Evolutionary conservation across 2,113 vertebrate genomes (phyloP), one percentile per base, ranked within the genome.

Genomic region (Irena cyanogastra): DNA sequence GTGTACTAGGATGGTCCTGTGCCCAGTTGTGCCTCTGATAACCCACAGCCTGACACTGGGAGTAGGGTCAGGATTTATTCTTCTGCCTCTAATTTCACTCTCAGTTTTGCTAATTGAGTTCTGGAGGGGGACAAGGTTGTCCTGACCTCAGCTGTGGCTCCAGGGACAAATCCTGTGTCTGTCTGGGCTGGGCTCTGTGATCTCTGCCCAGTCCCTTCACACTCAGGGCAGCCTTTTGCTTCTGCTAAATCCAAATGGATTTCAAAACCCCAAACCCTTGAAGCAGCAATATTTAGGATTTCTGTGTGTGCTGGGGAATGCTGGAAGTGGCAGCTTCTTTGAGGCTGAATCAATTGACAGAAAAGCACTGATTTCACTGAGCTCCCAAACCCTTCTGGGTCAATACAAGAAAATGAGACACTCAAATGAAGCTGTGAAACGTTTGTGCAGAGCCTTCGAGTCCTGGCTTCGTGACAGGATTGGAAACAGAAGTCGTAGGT

Each of bases 261-360:
- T 72, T 42, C 76, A 47, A 77, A 28, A 16, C 27, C 71, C 13
- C 47, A 45, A 70, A 35, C 11, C 31, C 37, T 88, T 53, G 71
- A 59, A 68, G 44, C 42, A 88, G 64, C 70, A 79, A 63, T n/a
- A 59, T 71, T 83, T 35, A 24, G 21, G 39, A 81, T 92, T 91
- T 54, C 59, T 70, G 0, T 18, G 7, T 23, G 17, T 31, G 33
- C 60, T 78, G 57, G 28, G 28, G 24, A 64, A 37, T 2, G 10
- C 28, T 92, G 68, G 44, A 65, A 80, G 56, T 42, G 33, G 33
- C 5, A 3, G 16, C 47, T 68, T 64, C 71, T 90, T 75, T 76
- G 74, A 93, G 61, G 31, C 56, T 64, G 56, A 87, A 95, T 75
- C 70, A 57, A 57, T 85, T 76, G n/a, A 60, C 70, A 79, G 57